Percentiles rank a stretch among this genome's conserved stretches.
phyloP scores from a whole-genome alignment of 1,140 invertebrate genomes.

The Forficula auricularia region DNA sequence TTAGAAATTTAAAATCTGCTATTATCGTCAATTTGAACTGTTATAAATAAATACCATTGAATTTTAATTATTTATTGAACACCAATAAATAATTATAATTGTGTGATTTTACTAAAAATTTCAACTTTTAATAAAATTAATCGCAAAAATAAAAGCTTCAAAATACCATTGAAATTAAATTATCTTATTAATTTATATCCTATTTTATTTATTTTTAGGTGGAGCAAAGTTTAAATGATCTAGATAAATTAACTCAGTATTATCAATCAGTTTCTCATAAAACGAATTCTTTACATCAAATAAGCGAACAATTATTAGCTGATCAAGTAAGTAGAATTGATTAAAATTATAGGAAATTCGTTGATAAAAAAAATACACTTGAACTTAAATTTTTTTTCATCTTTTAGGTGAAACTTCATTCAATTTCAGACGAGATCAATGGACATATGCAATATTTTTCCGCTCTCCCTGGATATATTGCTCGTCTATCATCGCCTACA shows the following conservation, averaged over 20 bases:
- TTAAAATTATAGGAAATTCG: background rate
- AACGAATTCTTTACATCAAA: slow-evolving; percentile 73
- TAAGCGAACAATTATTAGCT: slow-evolving; percentile 72
- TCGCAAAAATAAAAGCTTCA: too few relatives aligned
- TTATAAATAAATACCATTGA: too few relatives aligned
- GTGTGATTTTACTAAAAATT: too few relatives aligned
- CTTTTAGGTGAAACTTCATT: slow-evolving; percentile 49
- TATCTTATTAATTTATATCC: too few relatives aligned
- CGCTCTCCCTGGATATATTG: slow-evolving; percentile 60
- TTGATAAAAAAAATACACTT: background rate
- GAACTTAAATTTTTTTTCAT: slow-evolving; percentile 8
- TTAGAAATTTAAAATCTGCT: too few relatives aligned
- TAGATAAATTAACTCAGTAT: slow-evolving; percentile 52
- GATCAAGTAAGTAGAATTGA: slow-evolving; percentile 45
- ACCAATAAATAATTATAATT: too few relatives aligned
- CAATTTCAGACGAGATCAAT: slow-evolving; percentile 59
- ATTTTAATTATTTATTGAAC: too few relatives aligned
- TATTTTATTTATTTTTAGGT: slow-evolving; percentile 34
- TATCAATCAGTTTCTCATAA: slow-evolving; percentile 75
- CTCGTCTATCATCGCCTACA: slow-evolving; percentile 58
- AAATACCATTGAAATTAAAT: too few relatives aligned
- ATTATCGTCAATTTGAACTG: too few relatives aligned
- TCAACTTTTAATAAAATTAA: too few relatives aligned
- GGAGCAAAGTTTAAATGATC: slow-evolving; percentile 45
- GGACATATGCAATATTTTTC: slow-evolving; percentile 69